A percentile compares a stretch with the other conserved stretches of the same genome.
Evolutionary conservation across 2,113 vertebrate species (phyloP).

Genomic region (Muntiacus muntjak): DNA sequence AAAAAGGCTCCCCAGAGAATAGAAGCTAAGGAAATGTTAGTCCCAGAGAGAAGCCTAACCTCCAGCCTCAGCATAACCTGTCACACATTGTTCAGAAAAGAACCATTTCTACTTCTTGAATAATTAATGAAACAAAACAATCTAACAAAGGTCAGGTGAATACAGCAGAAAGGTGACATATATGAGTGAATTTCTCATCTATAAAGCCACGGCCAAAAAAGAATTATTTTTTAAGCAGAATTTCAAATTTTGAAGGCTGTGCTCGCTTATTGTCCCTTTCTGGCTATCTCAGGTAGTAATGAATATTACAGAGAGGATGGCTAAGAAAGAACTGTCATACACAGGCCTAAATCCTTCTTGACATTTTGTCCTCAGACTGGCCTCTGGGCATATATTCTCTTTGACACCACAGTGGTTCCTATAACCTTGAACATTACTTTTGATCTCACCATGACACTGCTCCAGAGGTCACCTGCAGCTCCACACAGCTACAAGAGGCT

Average conservation of each 20-base stretch:
- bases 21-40: background rate
- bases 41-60: background rate
- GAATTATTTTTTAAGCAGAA: background rate
- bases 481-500: background rate
- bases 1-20: background rate
- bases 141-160: conserved; percentile 36
- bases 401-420: background rate
- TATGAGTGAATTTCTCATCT: conserved; percentile 30
- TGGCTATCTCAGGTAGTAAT: background rate
- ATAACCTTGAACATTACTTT: conserved; percentile 28
- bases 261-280: background rate
- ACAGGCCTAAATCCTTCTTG: conserved; percentile 19
- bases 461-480: background rate
- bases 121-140: conserved; percentile 49
- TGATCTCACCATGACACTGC: conserved; percentile 16
- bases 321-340: conserved; percentile 6
- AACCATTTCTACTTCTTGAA: conserved; percentile 13
- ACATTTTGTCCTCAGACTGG: conserved; percentile 21
- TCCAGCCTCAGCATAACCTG: background rate
- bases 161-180: background rate
- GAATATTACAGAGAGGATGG: background rate
- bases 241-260: conserved; percentile 15
- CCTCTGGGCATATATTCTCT: conserved; percentile 2
- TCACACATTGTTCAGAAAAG: background rate
- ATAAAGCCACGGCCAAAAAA: background rate